phyloP scores from a whole-genome alignment of 2,888 invertebrate genomes.

The Eretmocerus hayati region DNA sequence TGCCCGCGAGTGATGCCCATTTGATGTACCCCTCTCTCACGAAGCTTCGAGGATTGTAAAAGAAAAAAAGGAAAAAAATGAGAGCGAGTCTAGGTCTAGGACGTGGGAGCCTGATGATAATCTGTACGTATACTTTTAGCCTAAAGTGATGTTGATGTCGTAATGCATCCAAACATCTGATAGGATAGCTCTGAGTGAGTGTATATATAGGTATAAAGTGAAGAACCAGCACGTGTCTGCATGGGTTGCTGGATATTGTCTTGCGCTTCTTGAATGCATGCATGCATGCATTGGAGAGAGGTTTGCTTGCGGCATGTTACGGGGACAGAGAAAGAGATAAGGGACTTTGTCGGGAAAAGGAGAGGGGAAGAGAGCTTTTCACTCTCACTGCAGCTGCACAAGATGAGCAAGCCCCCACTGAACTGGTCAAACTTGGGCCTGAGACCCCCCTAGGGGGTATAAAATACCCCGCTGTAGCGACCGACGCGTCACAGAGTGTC shows the following conservation, averaged over 20 bases:
- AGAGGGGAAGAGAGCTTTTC: conserved; percentile 10
- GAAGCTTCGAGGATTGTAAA: too few relatives aligned
- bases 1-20: too few relatives aligned
- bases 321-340: background rate
- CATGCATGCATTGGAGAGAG: too few relatives aligned
- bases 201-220: too few relatives aligned
- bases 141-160: too few relatives aligned
- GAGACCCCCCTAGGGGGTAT: conserved; percentile 34
- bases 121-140: too few relatives aligned
- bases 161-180: conserved; percentile 3
- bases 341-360: background rate
- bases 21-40: too few relatives aligned
- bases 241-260: too few relatives aligned
- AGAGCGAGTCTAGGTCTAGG: conserved; percentile 19
- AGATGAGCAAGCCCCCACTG: conserved; percentile 19
- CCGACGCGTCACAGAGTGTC: conserved; percentile 45
- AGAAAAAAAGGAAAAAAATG: background rate
- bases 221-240: too few relatives aligned
- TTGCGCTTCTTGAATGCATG: too few relatives aligned
- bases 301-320: background rate
- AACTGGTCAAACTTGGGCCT: too few relatives aligned
- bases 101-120: conserved; percentile 3
- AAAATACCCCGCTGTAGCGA: conserved; percentile 44
- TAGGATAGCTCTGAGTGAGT: too few relatives aligned
- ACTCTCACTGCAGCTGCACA: conserved; percentile 19